Conservation (phyloP, 2,888 invertebrate genomes). For the Spatulosminthurus flaviceps region DNA sequence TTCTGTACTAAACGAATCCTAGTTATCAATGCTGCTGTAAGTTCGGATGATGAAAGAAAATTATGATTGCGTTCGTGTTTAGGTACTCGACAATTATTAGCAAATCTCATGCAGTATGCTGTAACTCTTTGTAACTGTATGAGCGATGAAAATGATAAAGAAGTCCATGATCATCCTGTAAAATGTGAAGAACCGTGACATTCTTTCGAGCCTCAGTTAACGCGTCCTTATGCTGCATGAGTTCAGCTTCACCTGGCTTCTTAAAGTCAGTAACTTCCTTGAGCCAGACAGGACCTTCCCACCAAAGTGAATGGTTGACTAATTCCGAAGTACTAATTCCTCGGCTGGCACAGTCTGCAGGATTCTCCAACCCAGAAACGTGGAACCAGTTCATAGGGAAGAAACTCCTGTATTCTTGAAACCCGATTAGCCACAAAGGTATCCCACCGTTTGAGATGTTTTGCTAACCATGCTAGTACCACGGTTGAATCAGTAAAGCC, state of each 20-base stretch:
- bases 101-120: slow-evolving; percentile 11
- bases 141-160: slow-evolving; percentile 16
- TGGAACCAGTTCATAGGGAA: neutral
- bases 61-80: too few relatives aligned
- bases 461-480: neutral
- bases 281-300: neutral
- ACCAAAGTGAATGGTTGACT: neutral
- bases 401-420: neutral
- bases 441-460: neutral
- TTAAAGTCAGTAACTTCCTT: neutral
- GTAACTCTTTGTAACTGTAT: neutral
- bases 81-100: neutral
- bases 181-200: neutral
- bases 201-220: neutral
- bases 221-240: neutral
- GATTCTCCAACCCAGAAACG: neutral
- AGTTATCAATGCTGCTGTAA: too few relatives aligned
- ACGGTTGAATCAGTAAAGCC: neutral
- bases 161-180: neutral
- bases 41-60: too few relatives aligned
- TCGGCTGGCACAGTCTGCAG: neutral
- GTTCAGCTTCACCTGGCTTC: neutral
- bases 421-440: neutral
- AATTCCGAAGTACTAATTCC: neutral
- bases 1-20: too few relatives aligned